Evolutionary conservation across 2,888 invertebrate genomes (phyloP).

Genomic region (Hetaerina titia): DNA sequence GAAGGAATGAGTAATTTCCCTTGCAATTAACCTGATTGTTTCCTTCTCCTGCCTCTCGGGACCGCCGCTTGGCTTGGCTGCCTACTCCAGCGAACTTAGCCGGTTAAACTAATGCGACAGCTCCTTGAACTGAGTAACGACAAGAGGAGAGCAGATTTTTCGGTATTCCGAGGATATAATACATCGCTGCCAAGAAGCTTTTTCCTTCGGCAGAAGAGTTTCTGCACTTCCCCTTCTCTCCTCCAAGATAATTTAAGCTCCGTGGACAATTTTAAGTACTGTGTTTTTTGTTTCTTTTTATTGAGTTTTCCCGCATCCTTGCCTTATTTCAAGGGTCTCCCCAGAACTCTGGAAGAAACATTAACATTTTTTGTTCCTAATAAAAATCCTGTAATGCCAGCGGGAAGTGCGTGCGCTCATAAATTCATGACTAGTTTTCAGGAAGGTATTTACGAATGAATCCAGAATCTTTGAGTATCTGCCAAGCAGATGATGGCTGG

Average conservation of each 20-base stretch:
- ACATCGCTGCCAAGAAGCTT: conserved; percentile 60
- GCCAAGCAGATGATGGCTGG: no score
- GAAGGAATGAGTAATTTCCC: conserved; percentile 58
- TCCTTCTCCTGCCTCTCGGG: conserved; percentile 49
- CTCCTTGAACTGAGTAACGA: conserved; percentile 54
- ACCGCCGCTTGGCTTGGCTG: conserved; percentile 33
- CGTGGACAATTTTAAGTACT: background rate
- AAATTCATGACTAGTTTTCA: background rate
- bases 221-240: background rate
- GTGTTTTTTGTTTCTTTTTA: background rate
- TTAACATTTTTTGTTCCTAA: background rate
- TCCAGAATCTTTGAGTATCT: no score
- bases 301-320: background rate
- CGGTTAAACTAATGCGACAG: conserved; percentile 60
- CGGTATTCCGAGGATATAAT: background rate
- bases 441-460: background rate
- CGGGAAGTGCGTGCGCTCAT: background rate
- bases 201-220: background rate
- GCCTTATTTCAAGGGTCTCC: background rate
- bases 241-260: conserved; percentile 37
- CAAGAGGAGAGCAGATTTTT: conserved; percentile 38
- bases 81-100: conserved; percentile 46
- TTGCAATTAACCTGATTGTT: conserved; percentile 66
- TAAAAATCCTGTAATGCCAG: background rate
- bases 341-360: background rate